Conservation (phyloP, 2,888 invertebrate genomes). For the Thereva unica region DNA sequence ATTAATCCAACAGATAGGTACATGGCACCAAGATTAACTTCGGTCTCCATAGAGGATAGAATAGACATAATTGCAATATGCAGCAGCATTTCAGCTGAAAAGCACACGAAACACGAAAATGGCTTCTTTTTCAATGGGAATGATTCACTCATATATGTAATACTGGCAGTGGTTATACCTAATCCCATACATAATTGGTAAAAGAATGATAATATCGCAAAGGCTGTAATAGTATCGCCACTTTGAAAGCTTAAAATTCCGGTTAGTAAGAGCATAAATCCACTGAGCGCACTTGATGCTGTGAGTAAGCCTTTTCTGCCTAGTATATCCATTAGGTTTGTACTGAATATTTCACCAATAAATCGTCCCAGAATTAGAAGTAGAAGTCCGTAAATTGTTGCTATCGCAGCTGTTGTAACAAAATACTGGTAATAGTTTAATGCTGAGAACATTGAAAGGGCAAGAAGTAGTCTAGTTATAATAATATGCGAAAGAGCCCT, state of each 20-base stretch:
- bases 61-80: constrained; percentile 3
- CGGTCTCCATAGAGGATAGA: neutral
- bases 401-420: too few species aligned
- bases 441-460: too few species aligned
- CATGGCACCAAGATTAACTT: neutral
- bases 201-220: neutral
- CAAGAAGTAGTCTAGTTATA: too few species aligned
- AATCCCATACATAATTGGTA: constrained; percentile 22
- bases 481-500: too few species aligned
- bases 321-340: constrained; percentile 1
- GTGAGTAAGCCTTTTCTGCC: constrained; percentile 12
- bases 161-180: neutral
- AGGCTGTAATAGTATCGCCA: neutral
- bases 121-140: constrained; percentile 12
- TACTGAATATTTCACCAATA: constrained; percentile 1
- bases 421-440: too few species aligned
- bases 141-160: constrained; percentile 4
- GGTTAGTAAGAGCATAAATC: neutral
- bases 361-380: constrained; percentile 2
- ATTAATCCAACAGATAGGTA: constrained; percentile 10
- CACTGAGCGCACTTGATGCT: neutral
- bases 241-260: neutral
- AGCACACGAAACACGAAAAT: neutral
- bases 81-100: constrained; percentile 1
- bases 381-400: neutral